A percentile compares a stretch with the other conserved stretches of the same genome.
These are phyloP conservation scores for Lasioglossum pauxillum DNA, from an alignment of 2,888 invertebrate genomes.

Conservation along the genomic window DNA sequence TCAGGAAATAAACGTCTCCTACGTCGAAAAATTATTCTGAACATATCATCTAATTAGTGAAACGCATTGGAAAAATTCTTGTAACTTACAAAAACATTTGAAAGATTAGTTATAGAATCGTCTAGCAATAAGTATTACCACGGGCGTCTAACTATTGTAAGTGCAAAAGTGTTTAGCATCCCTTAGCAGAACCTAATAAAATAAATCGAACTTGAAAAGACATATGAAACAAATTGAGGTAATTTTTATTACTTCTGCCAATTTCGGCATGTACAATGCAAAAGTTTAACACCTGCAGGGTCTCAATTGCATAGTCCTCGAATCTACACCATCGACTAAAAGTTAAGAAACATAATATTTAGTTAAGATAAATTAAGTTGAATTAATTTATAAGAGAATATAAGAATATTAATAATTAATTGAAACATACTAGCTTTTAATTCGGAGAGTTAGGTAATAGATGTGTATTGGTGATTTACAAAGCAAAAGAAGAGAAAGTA, in stretches of 20 bases:
- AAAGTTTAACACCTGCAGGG: neutral
- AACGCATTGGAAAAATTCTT: neutral
- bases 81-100: neutral
- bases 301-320: neutral
- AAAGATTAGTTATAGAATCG: neutral
- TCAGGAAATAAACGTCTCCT: neutral
- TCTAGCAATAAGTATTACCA: neutral
- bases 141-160: neutral
- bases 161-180: neutral
- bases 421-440: constrained; percentile 1
- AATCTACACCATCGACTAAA: neutral
- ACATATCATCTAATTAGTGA: no score
- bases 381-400: neutral
- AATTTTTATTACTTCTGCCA: neutral
- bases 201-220: neutral
- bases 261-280: neutral
- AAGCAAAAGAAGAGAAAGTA: neutral
- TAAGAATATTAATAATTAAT: neutral
- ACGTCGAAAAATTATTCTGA: neutral
- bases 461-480: neutral
- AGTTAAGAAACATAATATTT: neutral
- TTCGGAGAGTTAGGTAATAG: neutral
- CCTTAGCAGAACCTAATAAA: neutral
- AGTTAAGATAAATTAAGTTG: neutral
- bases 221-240: neutral